A percentile compares a stretch with the other conserved stretches of the same genome.
phyloP scores from a whole-genome alignment of 2,113 vertebrate species.

The Cettia cetti region DNA sequence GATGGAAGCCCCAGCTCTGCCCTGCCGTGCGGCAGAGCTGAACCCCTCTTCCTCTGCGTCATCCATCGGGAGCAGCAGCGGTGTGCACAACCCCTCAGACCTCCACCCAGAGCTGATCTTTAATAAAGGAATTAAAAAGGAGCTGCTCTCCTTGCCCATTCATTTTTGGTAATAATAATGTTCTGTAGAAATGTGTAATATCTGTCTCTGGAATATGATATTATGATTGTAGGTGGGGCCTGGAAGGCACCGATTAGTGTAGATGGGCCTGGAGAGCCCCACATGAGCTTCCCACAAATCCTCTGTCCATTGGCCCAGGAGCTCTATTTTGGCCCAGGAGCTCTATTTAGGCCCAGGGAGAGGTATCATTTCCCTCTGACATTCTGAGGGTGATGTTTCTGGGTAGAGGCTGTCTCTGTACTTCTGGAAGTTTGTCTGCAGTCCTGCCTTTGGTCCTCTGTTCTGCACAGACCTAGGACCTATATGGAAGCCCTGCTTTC shows the following conservation, averaged over 20 bases:
- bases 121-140: too few relatives aligned
- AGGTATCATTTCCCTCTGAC: accelerated
- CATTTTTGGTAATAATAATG: not conserved
- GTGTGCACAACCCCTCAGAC: too few relatives aligned
- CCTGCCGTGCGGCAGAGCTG: too few relatives aligned
- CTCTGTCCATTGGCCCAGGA: not conserved
- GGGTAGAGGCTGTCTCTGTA: accelerated
- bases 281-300: not conserved
- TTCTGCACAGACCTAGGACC: accelerated
- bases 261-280: not conserved
- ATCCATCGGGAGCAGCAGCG: too few relatives aligned
- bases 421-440: accelerated
- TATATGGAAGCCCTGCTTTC: accelerated
- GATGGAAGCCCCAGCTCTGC: too few relatives aligned
- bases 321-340: not conserved
- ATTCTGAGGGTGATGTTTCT: not conserved
- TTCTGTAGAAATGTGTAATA: not conserved
- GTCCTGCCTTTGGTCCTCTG: accelerated
- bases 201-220: not conserved
- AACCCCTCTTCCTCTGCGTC: too few relatives aligned
- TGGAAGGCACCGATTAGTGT: accelerated
- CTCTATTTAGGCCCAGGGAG: not conserved
- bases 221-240: not conserved
- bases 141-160: too few relatives aligned
- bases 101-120: too few relatives aligned